phyloP scores from a whole-genome alignment of 35 echinoderm and acorn worm species.

The Heliocidaris tuberculata region DNA sequence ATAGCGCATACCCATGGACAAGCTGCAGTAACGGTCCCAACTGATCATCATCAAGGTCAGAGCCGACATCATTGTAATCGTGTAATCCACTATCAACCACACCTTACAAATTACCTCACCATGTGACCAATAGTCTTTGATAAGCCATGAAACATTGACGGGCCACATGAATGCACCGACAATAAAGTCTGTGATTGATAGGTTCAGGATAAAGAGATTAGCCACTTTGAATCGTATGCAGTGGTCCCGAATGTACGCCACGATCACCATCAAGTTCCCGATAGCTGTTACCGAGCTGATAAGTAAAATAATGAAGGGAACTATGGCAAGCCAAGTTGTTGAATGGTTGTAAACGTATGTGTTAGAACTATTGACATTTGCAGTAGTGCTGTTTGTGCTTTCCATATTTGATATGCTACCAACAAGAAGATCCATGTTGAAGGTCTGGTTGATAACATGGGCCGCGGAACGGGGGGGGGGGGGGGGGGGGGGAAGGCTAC shows the following conservation, averaged over 20 bases:
- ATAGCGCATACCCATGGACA: slow-evolving; percentile 45
- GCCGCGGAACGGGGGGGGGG: too few relatives aligned
- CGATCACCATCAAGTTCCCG: slow-evolving; percentile 39
- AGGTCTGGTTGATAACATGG: too few relatives aligned
- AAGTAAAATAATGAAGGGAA: not conserved
- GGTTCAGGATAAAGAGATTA: slow-evolving; percentile 51
- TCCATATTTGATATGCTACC: too few relatives aligned
- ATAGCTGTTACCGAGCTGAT: slow-evolving; percentile 22
- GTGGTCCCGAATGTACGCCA: slow-evolving; percentile 17
- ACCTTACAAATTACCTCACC: slow-evolving; percentile 39
- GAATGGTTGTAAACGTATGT: not conserved
- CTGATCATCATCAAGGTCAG: slow-evolving; percentile 21
- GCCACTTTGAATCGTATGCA: slow-evolving; percentile 8
- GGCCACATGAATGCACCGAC: slow-evolving; percentile 20
- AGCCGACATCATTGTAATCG: slow-evolving; percentile 25
- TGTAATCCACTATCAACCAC: slow-evolving; percentile 37
- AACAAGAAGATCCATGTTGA: too few relatives aligned
- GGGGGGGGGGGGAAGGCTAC: too few relatives aligned
- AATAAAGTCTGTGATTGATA: slow-evolving; percentile 40
- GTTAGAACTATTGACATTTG: too few relatives aligned
- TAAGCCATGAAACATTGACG: slow-evolving; percentile 14
- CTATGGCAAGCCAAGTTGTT: not conserved
- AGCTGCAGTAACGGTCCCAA: slow-evolving; percentile 30
- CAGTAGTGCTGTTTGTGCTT: too few relatives aligned
- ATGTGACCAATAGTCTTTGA: slow-evolving; percentile 26